Conservation (phyloP, 2,888 invertebrate species). For the Amphipyra berbera region DNA sequence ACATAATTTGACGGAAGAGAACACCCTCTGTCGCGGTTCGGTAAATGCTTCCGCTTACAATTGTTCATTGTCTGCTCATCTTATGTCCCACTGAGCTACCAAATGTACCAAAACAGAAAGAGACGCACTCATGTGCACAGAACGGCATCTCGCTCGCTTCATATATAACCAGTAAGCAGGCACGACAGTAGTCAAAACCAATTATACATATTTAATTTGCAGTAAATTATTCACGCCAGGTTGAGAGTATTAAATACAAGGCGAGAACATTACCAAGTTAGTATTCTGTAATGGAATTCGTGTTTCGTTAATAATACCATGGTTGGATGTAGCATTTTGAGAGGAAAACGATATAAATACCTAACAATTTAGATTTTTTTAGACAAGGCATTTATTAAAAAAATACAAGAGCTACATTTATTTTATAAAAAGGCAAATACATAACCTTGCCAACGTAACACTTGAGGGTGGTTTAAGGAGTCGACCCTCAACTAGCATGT, state of each 20-base stretch:
- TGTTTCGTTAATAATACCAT: constrained; percentile 22
- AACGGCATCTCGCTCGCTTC: constrained; percentile 43
- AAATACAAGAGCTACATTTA: no score
- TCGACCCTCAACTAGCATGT: no score
- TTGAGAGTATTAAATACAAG: constrained; percentile 25
- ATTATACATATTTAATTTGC: constrained; percentile 40
- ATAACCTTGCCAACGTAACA: no score
- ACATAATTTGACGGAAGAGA: constrained; percentile 32
- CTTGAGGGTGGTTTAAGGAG: no score
- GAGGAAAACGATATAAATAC: no score
- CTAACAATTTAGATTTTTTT: no score
- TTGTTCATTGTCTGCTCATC: constrained; percentile 60
- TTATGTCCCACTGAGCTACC: constrained; percentile 48
- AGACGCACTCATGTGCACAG: constrained; percentile 48
- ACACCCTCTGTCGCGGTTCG: constrained; percentile 37
- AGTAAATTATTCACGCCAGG: constrained; percentile 33
- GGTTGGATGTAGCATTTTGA: neutral
- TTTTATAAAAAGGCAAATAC: no score
- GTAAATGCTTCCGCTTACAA: constrained; percentile 64
- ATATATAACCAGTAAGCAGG: constrained; percentile 32
- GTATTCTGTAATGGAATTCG: constrained; percentile 32
- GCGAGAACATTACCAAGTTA: constrained; percentile 19
- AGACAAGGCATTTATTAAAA: no score
- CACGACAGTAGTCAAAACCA: constrained; percentile 30
- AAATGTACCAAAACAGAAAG: constrained; percentile 49